These are phyloP conservation scores for Calycopis cecrops DNA, from an alignment of 1,140 invertebrate species.

Conservation along the genomic window DNA sequence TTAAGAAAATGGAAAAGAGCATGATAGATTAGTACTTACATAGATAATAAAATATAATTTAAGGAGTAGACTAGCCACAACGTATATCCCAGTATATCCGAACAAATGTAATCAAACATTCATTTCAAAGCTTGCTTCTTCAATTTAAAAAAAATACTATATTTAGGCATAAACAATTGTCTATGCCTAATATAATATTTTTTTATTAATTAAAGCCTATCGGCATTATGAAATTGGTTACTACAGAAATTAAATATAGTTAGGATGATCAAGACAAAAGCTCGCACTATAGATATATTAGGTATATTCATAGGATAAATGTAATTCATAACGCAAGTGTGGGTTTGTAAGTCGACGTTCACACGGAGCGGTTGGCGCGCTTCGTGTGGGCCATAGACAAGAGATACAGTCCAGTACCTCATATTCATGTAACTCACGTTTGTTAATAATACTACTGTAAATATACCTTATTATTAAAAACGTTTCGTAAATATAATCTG, in stretches of 20 bases:
- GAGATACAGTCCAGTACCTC: constrained; percentile 49
- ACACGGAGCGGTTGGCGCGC: background rate
- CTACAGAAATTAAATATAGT: background rate
- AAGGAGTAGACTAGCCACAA: no score
- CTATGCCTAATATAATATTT: no score
- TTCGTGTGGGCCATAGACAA: constrained; percentile 29
- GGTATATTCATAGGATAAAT: background rate
- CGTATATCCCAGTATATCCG: no score
- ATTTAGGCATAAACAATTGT: no score
- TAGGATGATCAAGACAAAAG: background rate
- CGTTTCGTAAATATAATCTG: constrained; percentile 61
- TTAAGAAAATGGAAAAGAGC: no score
- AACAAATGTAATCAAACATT: no score
- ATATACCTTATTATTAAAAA: constrained; percentile 73
- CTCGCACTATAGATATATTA: constrained; percentile 1
- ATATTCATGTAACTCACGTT: constrained; percentile 68
- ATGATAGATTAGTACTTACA: no score
- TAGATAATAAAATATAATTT: no score
- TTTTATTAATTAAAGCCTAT: no score
- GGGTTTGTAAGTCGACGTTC: constrained; percentile 17
- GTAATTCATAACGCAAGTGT: constrained; percentile 27
- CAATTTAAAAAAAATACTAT: no score
- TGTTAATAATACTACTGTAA: constrained; percentile 71
- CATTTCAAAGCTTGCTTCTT: no score
- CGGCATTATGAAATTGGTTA: no score